Evolutionary conservation across 2,888 invertebrate genomes (phyloP), one percentile per base, ranked within the genome.

Genomic region (Orgyia antiqua): DNA sequence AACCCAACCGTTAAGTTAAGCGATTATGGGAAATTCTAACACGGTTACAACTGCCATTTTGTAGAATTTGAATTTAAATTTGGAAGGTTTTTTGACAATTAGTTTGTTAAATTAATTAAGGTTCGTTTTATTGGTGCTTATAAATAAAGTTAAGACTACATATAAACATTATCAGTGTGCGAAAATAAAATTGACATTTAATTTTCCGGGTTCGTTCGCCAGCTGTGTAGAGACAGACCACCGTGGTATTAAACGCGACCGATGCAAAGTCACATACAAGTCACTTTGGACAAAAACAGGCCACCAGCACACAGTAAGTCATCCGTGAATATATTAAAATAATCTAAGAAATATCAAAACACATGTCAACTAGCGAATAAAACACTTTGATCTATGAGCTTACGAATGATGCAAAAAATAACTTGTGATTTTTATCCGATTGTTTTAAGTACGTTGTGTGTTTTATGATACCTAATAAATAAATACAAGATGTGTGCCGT

Each of bases 261-360:
- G 70, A 58, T 45, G 53, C 79, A 80, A 82, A 74, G 80, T 83
- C 72, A 83, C 77, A 73, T 76, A 76, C 73, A 70, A 73, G 66
- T 79, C 67, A 80, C 78, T 70, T 80, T 79, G 77, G 46, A 48
- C 62, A 71, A 68, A 74, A 74, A 67, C 66, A 63, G 72, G 67
- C 76, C 79, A 75, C 79, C 74, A 60, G 64, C 64, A 62, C 64
- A 50, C 62, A 56, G 69, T 71, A 78, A 82, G 71, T 70, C 75
- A 75, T 75, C 74, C 74, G 56, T 76, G 82, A 67, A 80, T 78
- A 76, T 42, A 77, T 74, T 78, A 74, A 72, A 66, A 70, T 75
- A 72, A 78, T 79, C 69, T 69, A 70, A 65, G 57, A 71, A 70
- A 65, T 79, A 80, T 78, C 74, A 76, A 74, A 78, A 79, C 80